phyloP scores from a whole-genome alignment of 2,797 vertebrate genomes.

The Chlorospingus semifuscus region DNA sequence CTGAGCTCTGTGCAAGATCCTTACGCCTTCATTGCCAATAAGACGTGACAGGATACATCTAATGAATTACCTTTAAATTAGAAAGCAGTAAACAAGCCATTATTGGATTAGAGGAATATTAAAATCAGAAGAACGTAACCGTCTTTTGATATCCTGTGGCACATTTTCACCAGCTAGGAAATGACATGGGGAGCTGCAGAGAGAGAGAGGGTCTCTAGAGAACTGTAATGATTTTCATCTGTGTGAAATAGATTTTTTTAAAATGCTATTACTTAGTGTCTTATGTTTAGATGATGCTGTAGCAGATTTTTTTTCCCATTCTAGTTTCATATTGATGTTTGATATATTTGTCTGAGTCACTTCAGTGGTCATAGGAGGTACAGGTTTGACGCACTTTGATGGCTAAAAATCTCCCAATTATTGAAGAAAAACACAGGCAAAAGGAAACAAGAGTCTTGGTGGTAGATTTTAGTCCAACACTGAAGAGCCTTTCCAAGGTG shows the following conservation, averaged over 20 bases:
- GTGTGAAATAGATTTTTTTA: constrained; percentile 42
- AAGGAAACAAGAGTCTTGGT: not conserved
- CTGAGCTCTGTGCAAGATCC: not conserved
- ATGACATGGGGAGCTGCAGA: constrained; percentile 31
- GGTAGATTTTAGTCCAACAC: not conserved
- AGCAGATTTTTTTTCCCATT: not conserved
- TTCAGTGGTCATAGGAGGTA: not conserved
- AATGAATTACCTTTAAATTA: constrained; percentile 71
- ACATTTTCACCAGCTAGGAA: constrained; percentile 47
- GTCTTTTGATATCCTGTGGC: constrained; percentile 52
- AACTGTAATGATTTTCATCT: constrained; percentile 54
- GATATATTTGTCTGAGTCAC: not conserved
- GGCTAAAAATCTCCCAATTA: constrained; percentile 36
- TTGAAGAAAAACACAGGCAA: not conserved
- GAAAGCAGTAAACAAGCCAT: constrained; percentile 62
- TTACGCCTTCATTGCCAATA: not conserved
- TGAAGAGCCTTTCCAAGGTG: not conserved
- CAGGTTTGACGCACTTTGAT: not conserved
- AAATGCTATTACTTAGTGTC: constrained; percentile 42
- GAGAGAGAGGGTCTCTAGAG: constrained; percentile 36
- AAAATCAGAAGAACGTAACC: constrained; percentile 40
- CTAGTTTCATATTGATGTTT: constrained; percentile 9
- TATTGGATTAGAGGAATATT: constrained; percentile 62
- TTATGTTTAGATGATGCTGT: constrained; percentile 9
- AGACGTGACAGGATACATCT: constrained; percentile 42